Evolutionary conservation across 1,140 invertebrate species (phyloP), one percentile per base, ranked within the genome.

Genomic region (Aphidius ervi): DNA sequence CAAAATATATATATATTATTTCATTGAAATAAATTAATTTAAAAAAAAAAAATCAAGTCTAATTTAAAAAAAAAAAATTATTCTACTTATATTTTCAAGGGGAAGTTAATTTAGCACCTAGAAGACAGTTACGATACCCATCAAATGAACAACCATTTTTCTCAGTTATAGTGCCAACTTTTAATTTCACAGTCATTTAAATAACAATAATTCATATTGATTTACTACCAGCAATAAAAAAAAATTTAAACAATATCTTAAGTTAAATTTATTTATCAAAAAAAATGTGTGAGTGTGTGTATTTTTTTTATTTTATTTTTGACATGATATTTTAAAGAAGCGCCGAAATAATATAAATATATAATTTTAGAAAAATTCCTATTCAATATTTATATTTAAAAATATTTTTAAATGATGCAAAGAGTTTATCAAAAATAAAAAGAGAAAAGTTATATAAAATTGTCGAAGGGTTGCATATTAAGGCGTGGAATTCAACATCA

Each of bases 171-270:
- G 40, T 54, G 52, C 39, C 52, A 54, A 77, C 76, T 76, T 76
- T 77, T 78, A 80, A 80, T 80, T 80, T 80, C 75, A 80, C 77
- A 79, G 76, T 76, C 78, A 71, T 78, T 79, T 77, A 78, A 78
- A 70, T 62, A 70, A 57, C 71, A 71, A 77, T 79, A 80, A 76
- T 69, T 79, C 76, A 77, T 65, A 59, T 63, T 74, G 77, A 80
- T 79, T 79, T 79, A 79, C 69, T 68, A 59, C 64, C 23, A 31
- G 23, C 23, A 31, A 31, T 31, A 31, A 31, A 31, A 31, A 31
- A 31, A 31, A 3, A 3, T 31, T 31, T 31, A 31, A 31, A 31
- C 23, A 31, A 31, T 31, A 31, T 31, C 23, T 31, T 31, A 31
- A 31, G 23, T 31, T 31, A 31, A 31, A 31, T 31, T 31, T 31